Base-by-base conservation (phyloP, 2,888 invertebrate genomes). In the Ditula angustiorana region DNA sequence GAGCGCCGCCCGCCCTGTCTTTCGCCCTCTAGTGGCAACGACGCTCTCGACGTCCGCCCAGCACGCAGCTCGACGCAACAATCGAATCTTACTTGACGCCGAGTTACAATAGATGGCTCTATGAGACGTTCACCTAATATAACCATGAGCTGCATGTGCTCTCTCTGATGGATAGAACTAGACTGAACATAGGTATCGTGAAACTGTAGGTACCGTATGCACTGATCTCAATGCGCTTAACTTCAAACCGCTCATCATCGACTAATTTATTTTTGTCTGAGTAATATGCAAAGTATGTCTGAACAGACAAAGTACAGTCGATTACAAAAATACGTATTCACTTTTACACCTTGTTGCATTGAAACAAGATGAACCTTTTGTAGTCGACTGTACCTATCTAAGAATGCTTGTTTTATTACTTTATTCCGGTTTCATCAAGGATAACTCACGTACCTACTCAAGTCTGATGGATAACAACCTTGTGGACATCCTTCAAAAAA, bases 1-100 rank as follows among this genome's bases (percentile, higher is more conserved):
- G 71, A 69, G 86, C 88, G 84, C 88, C 81, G 79, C 83, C 83
- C 79, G 80, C 84, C 83, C 79, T 76, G 79, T 70, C 81, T 61
- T 62, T 79, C 74, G 83, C 83, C 85, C 79, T 83, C 85, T 83
- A 55, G 69, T 65, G 78, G 50, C 37, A 35, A 19, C 16, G 13
- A 30, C 13, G 30, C 47, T 67, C 66, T 74, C 71, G 67, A 72
- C 74, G 70, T 75, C 74, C 75, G 74, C 74, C 70, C 61, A 57
- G 70, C 19, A 46, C 23, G 33, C 41, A 41, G 35, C 57, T 63
- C 19, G 41, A 44, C 57, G 30, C 30, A 16, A 26, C 44, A 16
- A 44, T 44, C 44, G 33, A 44, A 58, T 52, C 44, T 50, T 10
- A 23, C n/a, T 37, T 52, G 2, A 26, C 52, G n/a, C 8, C 3